A percentile compares a stretch with the other conserved stretches of the same genome.
phyloP scores from a whole-genome alignment of 1,140 invertebrate genomes.

The Chymomyza costata region DNA sequence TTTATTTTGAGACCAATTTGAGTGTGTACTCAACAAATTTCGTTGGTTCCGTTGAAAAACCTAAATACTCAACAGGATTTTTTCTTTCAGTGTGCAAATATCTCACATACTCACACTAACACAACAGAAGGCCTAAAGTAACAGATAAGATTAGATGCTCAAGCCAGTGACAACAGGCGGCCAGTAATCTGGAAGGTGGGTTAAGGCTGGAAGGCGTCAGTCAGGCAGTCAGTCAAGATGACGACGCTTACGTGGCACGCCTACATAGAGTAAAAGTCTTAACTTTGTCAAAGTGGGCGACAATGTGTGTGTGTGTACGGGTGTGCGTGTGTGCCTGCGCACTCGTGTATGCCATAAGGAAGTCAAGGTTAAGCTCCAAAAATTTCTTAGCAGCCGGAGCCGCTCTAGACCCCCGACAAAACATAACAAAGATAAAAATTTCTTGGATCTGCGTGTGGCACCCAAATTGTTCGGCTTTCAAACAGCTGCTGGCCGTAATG shows the following conservation, averaged over 20 bases:
- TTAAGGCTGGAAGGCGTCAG: too few relatives aligned
- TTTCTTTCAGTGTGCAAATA: too few relatives aligned
- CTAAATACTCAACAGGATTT: too few relatives aligned
- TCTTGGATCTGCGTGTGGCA: conserved; percentile 52
- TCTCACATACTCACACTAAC: conserved; percentile 2
- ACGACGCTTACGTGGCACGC: too few relatives aligned
- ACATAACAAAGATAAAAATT: conserved; percentile 33
- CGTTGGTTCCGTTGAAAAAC: too few relatives aligned
- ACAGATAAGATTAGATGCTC: conserved; percentile 66
- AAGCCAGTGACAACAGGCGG: conserved; percentile 66
- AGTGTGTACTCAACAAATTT: too few relatives aligned
- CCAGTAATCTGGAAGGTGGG: too few relatives aligned
- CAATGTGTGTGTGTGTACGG: too few relatives aligned
- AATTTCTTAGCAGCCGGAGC: conserved; percentile 46
- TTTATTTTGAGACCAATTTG: too few relatives aligned
- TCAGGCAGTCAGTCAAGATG: conserved; percentile 47
- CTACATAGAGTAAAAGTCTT: too few relatives aligned
- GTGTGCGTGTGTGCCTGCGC: conserved; percentile 50
- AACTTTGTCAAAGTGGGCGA: too few relatives aligned
- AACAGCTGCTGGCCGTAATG: conserved; percentile 68
- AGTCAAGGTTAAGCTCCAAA: conserved; percentile 68
- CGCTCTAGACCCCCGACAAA: conserved; percentile 24
- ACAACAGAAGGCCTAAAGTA: conserved; percentile 43
- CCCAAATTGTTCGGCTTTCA: too few relatives aligned
- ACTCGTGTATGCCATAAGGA: conserved; percentile 58